Evolutionary conservation across 2,888 invertebrate species (phyloP).

Genomic region (Carpatolechia fugitivella): DNA sequence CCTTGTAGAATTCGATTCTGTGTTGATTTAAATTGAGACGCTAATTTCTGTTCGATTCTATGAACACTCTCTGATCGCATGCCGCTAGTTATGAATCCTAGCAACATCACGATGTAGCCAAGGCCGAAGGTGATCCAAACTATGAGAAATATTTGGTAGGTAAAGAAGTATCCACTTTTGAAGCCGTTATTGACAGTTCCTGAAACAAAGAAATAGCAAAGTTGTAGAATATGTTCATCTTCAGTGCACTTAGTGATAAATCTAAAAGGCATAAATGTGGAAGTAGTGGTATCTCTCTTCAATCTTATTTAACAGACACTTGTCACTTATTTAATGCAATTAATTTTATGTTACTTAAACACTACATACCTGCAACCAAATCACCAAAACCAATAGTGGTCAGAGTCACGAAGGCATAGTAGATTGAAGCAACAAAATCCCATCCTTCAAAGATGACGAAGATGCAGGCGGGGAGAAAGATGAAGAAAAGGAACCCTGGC

Average conservation of each 20-base stretch:
- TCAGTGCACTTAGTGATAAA: no score
- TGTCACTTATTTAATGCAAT: no score
- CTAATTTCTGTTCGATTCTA: constrained; percentile 86
- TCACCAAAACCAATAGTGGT: constrained; percentile 97
- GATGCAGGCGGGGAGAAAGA: constrained; percentile 90
- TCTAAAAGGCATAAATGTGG: no score
- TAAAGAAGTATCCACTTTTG: constrained; percentile 81
- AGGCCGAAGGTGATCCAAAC: constrained; percentile 95
- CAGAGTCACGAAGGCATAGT: constrained; percentile 92
- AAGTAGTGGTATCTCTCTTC: no score
- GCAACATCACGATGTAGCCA: constrained; percentile 94
- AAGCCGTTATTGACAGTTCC: constrained; percentile 73
- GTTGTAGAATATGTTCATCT: neutral
- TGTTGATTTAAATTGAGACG: constrained; percentile 87
- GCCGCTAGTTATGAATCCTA: constrained; percentile 89
- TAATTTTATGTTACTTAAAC: neutral
- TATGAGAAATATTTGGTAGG: constrained; percentile 90
- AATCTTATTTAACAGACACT: no score
- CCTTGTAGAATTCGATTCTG: constrained; percentile 88
- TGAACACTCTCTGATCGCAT: constrained; percentile 86
- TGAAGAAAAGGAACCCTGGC: constrained; percentile 93
- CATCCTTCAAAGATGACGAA: constrained; percentile 92
- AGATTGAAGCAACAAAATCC: constrained; percentile 90
- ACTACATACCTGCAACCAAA: constrained; percentile 89
- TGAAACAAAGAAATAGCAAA: constrained; percentile 38